Percentiles rank a stretch among this genome's conserved stretches.
phyloP scores from a whole-genome alignment of 2,113 vertebrate genomes.

The Mustelus asterias region DNA sequence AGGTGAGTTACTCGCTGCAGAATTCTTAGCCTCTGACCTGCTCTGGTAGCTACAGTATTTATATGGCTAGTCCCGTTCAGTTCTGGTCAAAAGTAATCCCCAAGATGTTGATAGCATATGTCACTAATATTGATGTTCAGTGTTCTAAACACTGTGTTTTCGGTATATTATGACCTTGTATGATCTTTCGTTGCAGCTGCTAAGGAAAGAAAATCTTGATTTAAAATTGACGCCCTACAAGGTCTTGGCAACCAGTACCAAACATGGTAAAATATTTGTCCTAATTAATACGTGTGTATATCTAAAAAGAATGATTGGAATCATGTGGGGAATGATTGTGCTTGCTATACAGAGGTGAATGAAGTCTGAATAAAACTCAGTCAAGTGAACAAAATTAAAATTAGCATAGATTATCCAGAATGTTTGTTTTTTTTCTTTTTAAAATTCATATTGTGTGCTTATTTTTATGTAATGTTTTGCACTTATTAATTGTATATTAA shows the following conservation, averaged over 20 bases:
- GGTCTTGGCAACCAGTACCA: conserved; percentile 94
- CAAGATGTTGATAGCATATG: neutral
- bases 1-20: too few species aligned
- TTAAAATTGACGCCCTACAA: conserved; percentile 95
- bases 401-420: neutral
- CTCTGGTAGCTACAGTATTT: too few species aligned
- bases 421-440: conserved; percentile 17
- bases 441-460: neutral
- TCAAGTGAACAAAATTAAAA: neutral
- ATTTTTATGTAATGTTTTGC: neutral
- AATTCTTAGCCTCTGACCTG: too few species aligned
- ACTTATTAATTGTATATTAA: neutral
- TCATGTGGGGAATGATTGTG: neutral
- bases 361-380: neutral
- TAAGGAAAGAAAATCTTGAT: conserved; percentile 95
- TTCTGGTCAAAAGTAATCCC: too few species aligned
- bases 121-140: neutral
- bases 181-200: conserved; percentile 57
- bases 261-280: conserved; percentile 70
- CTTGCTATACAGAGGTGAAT: neutral
- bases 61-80: too few species aligned
- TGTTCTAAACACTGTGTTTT: neutral
- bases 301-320: neutral
- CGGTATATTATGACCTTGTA: neutral
- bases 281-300: neutral